Conservation (phyloP, 2,888 invertebrate species). For the Conus canariensis region DNA sequence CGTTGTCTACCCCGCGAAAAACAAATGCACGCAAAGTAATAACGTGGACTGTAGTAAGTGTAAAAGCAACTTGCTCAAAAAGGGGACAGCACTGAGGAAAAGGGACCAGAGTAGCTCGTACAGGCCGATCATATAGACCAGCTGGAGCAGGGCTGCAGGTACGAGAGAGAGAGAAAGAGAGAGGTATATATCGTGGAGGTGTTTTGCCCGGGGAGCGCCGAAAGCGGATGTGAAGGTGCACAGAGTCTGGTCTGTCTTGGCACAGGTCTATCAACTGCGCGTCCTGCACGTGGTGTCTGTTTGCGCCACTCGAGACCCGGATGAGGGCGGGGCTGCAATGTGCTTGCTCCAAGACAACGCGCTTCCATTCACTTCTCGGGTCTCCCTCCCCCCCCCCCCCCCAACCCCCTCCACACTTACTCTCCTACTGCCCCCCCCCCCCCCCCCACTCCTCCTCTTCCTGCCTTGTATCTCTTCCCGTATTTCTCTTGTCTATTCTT, state of each 20-base stretch:
- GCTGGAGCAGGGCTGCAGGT: too few relatives aligned
- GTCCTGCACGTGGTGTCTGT: slow-evolving; percentile 28
- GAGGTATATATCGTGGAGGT: not conserved
- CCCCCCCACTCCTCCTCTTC: not conserved
- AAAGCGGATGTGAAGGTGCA: not conserved
- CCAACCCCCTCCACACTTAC: not conserved
- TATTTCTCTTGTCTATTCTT: not conserved
- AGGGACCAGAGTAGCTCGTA: too few relatives aligned
- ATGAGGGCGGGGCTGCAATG: not conserved
- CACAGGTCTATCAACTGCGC: slow-evolving; percentile 17
- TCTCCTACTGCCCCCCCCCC: not conserved
- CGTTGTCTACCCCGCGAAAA: too few relatives aligned
- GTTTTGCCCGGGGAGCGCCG: slow-evolving; percentile 9
- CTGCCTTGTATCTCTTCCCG: not conserved
- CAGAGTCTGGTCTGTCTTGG: not conserved
- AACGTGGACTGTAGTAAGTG: too few relatives aligned
- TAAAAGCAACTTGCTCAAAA: too few relatives aligned
- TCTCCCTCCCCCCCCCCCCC: not conserved
- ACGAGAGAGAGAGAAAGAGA: too few relatives aligned
- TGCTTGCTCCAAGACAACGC: not conserved
- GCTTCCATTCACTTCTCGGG: not conserved
- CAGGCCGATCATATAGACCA: too few relatives aligned
- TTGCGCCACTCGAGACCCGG: slow-evolving; percentile 23
- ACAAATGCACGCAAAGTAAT: too few relatives aligned
- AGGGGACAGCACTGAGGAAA: too few relatives aligned